These are phyloP conservation scores for Macquaria australasica DNA, from an alignment of 2,113 vertebrate species.

Conservation along the genomic window DNA sequence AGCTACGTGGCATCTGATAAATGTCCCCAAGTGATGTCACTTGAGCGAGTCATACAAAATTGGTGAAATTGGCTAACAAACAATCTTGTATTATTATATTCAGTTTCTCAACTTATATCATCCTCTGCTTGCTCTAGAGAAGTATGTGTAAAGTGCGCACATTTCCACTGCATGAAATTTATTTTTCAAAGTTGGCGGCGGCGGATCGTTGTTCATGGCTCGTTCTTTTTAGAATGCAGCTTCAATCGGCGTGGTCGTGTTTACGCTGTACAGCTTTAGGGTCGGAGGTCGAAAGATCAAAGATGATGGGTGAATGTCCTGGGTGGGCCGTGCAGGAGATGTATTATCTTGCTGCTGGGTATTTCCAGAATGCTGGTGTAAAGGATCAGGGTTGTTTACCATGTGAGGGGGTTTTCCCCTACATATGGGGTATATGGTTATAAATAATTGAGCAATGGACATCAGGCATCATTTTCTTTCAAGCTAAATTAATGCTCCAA, in stretches of 20 bases:
- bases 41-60: too few relatives aligned
- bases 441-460: slow-evolving; percentile 13
- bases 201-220: neutral
- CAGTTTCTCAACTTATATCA: neutral
- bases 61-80: neutral
- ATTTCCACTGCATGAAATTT: neutral
- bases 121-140: neutral
- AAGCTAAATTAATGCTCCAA: neutral
- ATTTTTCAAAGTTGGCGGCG: neutral
- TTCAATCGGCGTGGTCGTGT: neutral
- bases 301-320: slow-evolving; percentile 7
- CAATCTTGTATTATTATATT: too few relatives aligned
- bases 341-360: slow-evolving; percentile 34
- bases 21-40: too few relatives aligned
- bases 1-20: too few relatives aligned
- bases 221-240: neutral
- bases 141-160: neutral
- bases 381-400: slow-evolving; percentile 3
- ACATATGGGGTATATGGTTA: neutral
- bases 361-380: neutral
- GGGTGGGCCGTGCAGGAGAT: neutral
- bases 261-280: neutral
- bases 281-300: slow-evolving; percentile 42
- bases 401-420: neutral
- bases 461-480: neutral